phyloP scores from a whole-genome alignment of 2,888 invertebrate species.

The Hyalella azteca region DNA sequence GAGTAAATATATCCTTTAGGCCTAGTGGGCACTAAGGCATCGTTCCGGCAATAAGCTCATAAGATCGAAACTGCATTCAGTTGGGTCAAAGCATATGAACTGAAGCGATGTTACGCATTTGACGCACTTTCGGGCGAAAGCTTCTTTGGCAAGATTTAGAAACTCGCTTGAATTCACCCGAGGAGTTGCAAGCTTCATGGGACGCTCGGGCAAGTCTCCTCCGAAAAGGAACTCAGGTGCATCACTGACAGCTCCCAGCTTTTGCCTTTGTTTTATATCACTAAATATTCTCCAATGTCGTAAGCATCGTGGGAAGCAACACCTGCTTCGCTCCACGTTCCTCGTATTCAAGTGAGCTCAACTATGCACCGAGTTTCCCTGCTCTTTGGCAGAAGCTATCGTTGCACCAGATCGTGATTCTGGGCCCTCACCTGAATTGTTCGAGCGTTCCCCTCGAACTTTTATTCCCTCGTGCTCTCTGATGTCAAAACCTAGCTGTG shows the following conservation, averaged over 20 bases:
- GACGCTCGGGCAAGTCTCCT: background rate
- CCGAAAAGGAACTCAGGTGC: background rate
- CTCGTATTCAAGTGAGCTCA: constrained; percentile 28
- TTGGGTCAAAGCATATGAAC: constrained; percentile 4
- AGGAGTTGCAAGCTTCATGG: background rate
- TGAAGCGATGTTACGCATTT: background rate
- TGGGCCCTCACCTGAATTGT: background rate
- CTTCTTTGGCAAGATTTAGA: constrained; percentile 24
- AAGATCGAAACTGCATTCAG: background rate
- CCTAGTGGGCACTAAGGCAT: too few relatives aligned
- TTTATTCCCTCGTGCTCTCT: background rate
- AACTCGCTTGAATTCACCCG: background rate
- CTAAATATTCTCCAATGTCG: constrained; percentile 36
- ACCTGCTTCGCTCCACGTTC: constrained; percentile 1
- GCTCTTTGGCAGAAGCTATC: background rate
- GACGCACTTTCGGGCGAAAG: constrained; percentile 11
- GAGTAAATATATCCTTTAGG: too few relatives aligned
- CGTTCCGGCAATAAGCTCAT: too few relatives aligned
- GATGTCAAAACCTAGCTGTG: background rate
- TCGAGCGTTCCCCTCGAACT: background rate
- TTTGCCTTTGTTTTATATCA: constrained; percentile 27
- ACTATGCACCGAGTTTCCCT: constrained; percentile 2
- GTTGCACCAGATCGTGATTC: constrained; percentile 3
- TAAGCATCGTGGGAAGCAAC: constrained; percentile 23
- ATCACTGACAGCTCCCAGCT: constrained; percentile 8